Conservation (phyloP, 2,113 vertebrate genomes). For the Furnarius figulus region DNA sequence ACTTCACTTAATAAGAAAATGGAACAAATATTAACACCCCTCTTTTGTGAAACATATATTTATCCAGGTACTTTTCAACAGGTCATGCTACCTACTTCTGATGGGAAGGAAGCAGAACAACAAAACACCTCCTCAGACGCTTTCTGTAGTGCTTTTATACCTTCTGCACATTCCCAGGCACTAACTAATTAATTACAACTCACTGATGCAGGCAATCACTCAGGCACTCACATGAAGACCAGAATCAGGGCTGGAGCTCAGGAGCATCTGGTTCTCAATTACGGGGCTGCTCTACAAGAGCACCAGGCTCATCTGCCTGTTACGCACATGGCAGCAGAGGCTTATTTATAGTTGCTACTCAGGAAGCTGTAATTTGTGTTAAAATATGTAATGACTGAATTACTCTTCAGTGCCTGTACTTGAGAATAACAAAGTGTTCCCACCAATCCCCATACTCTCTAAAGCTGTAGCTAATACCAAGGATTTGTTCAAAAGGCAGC, state of each 20-base stretch:
- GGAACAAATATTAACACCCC: not conserved
- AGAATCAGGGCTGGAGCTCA: not conserved
- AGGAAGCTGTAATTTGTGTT: slow-evolving; percentile 48
- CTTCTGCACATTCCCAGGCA: not conserved
- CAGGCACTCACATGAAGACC: not conserved
- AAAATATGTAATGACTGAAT: slow-evolving; percentile 32
- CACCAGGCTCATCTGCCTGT: not conserved
- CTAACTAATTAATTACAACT: slow-evolving; percentile 16
- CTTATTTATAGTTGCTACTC: slow-evolving; percentile 41
- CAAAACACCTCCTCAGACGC: not conserved
- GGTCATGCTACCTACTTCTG: not conserved
- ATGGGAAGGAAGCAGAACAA: not conserved
- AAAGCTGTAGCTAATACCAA: not conserved
- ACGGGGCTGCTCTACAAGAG: not conserved
- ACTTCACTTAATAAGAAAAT: not conserved
- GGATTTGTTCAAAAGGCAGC: not conserved
- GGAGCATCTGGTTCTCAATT: slow-evolving; percentile 22
- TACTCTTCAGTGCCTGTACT: not conserved
- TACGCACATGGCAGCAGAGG: not conserved
- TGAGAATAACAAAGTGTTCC: not conserved
- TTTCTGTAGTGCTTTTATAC: not conserved
- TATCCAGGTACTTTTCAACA: not conserved
- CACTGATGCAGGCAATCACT: slow-evolving; percentile 16
- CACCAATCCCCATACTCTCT: not conserved
- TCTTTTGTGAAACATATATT: not conserved